Conservation (phyloP, 2,888 invertebrate genomes). For the Yponomeuta cagnagella region DNA sequence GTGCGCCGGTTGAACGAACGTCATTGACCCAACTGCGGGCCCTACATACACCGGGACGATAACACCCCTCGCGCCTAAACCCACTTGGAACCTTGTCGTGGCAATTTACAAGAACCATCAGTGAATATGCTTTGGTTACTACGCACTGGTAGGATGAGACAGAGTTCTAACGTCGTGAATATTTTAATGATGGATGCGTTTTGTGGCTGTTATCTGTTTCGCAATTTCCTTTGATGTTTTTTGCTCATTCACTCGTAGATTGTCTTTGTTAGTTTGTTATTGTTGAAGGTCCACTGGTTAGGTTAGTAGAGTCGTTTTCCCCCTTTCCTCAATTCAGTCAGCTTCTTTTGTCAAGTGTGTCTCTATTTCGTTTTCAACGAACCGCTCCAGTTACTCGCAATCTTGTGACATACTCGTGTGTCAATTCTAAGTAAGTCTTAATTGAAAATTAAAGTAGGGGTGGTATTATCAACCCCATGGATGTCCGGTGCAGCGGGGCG, state of each 20-base stretch:
- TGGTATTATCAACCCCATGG: constrained; percentile 21
- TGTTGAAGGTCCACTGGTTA: constrained; percentile 3
- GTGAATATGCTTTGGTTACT: constrained; percentile 27
- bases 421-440: background rate
- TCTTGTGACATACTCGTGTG: background rate
- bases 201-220: background rate
- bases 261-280: background rate
- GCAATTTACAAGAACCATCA: constrained; percentile 30
- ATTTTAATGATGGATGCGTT: constrained; percentile 2
- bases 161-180: background rate
- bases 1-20: constrained; percentile 70
- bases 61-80: constrained; percentile 49
- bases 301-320: background rate
- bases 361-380: constrained; percentile 32
- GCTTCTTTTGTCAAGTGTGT: constrained; percentile 57
- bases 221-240: background rate
- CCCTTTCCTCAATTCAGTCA: constrained; percentile 34
- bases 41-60: constrained; percentile 59
- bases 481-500: constrained; percentile 59
- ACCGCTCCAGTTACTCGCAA: background rate
- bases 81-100: background rate
- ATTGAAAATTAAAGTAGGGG: background rate
- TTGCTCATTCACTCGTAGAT: background rate
- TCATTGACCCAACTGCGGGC: constrained; percentile 71
- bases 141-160: background rate